These are phyloP conservation scores for Microcebus jonahi DNA, from an alignment of 2,113 vertebrate genomes.

Conservation along the genomic window DNA sequence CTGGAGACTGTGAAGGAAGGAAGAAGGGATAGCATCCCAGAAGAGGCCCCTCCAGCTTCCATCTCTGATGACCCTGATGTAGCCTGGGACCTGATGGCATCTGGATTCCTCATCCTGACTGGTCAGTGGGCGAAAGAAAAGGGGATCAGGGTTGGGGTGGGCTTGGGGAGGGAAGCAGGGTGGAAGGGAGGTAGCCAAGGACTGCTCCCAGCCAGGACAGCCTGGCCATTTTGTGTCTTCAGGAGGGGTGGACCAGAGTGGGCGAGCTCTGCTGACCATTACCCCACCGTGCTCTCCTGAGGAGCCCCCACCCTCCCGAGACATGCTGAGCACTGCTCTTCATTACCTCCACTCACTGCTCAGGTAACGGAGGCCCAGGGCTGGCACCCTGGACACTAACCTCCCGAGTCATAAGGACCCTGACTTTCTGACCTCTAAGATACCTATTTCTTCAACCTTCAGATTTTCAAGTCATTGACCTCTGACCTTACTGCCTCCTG, in stretches of 20 bases:
- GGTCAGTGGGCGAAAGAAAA: slow-evolving; percentile 83
- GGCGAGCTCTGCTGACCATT: slow-evolving; percentile 88
- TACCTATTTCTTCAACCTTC: background rate
- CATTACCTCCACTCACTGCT: slow-evolving; percentile 89
- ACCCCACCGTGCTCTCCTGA: slow-evolving; percentile 81
- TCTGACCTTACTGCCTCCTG: background rate
- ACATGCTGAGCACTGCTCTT: slow-evolving; percentile 84
- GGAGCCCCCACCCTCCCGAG: slow-evolving; percentile 70
- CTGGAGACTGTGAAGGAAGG: slow-evolving; percentile 51
- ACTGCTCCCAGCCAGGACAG: slow-evolving; percentile 58
- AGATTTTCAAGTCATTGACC: background rate
- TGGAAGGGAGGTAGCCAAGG: slow-evolving; percentile 37
- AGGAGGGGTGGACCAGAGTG: slow-evolving; percentile 88
- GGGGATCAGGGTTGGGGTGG: background rate
- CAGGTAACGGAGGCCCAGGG: slow-evolving; percentile 81
- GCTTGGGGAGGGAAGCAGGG: background rate
- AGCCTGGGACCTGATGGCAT: slow-evolving; percentile 77
- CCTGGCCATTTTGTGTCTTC: slow-evolving; percentile 70
- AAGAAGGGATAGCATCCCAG: background rate
- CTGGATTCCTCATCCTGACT: slow-evolving; percentile 76
- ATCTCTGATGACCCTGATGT: slow-evolving; percentile 49
- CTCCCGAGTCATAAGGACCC: background rate
- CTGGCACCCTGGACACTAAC: background rate
- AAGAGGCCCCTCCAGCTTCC: slow-evolving; percentile 34
- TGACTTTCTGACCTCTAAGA: slow-evolving; percentile 5